These are phyloP conservation scores for Anodontia alba DNA, from an alignment of 2,888 invertebrate genomes.

Conservation along the genomic window DNA sequence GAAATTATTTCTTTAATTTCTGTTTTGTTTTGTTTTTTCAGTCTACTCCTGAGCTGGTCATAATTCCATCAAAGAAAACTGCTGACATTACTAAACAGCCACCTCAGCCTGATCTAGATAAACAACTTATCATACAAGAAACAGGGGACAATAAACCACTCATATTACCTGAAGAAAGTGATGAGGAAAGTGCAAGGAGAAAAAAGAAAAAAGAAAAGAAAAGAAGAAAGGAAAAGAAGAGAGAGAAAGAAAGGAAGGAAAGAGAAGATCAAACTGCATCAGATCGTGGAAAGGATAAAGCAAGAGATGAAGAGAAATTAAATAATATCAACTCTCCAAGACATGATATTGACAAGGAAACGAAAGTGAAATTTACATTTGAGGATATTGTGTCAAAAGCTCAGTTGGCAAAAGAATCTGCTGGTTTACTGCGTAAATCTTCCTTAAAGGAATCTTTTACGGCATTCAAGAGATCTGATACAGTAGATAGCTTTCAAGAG, in stretches of 20 bases:
- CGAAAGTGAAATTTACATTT: slow-evolving; percentile 29
- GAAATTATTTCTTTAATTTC: no score
- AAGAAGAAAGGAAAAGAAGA: slow-evolving; percentile 52
- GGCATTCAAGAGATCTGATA: not conserved
- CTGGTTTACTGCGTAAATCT: not conserved
- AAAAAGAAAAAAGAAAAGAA: slow-evolving; percentile 60
- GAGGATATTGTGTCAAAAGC: not conserved
- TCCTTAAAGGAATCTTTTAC: not conserved
- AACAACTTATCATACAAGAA: not conserved
- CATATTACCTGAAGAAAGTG: slow-evolving; percentile 19
- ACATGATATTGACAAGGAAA: slow-evolving; percentile 25
- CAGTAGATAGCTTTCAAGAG: not conserved
- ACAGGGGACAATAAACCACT: slow-evolving; percentile 1
- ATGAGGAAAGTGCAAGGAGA: slow-evolving; percentile 28
- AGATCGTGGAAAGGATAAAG: not conserved
- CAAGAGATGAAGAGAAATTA: slow-evolving; percentile 33
- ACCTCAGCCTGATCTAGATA: not conserved
- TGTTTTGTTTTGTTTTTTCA: not conserved
- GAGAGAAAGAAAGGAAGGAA: slow-evolving; percentile 45
- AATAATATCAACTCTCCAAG: slow-evolving; percentile 38
- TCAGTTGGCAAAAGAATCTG: not conserved
- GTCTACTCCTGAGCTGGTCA: slow-evolving; percentile 1
- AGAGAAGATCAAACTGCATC: slow-evolving; percentile 20
- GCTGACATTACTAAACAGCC: not conserved
- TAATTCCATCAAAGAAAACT: slow-evolving; percentile 2